Base-by-base conservation (phyloP, 2,888 invertebrate genomes). In the Syrista parreyssii region DNA sequence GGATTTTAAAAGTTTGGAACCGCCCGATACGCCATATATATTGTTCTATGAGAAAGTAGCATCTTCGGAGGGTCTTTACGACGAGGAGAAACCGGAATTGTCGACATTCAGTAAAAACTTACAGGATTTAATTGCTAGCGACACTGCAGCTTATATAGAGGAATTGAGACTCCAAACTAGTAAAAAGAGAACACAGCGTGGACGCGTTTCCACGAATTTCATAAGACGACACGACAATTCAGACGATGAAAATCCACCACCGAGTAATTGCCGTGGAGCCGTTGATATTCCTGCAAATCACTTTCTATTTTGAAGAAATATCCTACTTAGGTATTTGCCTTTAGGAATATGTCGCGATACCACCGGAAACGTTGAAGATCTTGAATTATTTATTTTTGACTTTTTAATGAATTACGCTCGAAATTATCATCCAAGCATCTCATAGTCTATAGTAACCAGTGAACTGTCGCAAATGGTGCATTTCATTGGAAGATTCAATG, bases 1-100 rank as follows among this genome's bases (percentile, higher is more conserved):
- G 1, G 94, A 95, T 77, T 92, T 96, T 73, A 94, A 94, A 84
- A 92, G 92, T 34, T 92, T 96, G 11, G 93, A 93, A 82, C 94
- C 95, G 3, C 95, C 95, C 23, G 95, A 96, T 88, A 97, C 97
- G 0, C 96, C 97, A 0, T 97, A 97, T 88, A 95, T 97, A 80
- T 92, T 97, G 71, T 96, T 97, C 88, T 97, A 97, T 88, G 92
- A 87, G 80, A 89, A 84, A 89, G 92, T 83, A 78, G 89, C 79
- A 55, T 82, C 73, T 87, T 90, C 82, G 86, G 86, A 85, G 35
- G 86, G 80, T 35, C 83, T 81, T 11, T 83, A 79, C 76, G 89
- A 86, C 75, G 90, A 86, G 79, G 88, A 89, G 3, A 87, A 87
- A 31, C 88, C 87, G 0, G 87, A 88, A 55, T 81, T 90, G 11